These are phyloP conservation scores for Pyralis farinalis DNA, from an alignment of 2,888 invertebrate species.

Conservation along the genomic window DNA sequence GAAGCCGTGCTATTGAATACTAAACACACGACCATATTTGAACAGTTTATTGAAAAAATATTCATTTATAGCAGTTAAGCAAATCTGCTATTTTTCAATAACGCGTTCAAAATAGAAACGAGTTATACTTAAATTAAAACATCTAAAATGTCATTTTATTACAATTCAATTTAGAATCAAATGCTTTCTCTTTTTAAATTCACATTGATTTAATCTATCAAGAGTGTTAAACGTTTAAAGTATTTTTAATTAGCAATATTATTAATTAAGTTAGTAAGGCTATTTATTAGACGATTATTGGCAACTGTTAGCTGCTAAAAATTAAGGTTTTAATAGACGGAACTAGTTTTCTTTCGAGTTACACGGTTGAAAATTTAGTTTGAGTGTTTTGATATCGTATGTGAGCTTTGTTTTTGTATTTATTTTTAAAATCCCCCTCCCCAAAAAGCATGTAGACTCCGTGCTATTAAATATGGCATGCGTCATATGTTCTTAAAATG, in stretches of 20 bases:
- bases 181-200: conserved; percentile 72
- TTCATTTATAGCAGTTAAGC: not conserved
- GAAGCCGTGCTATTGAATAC: conserved; percentile 13
- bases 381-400: no score
- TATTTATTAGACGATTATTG: conserved; percentile 66
- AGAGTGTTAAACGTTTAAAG: conserved; percentile 58
- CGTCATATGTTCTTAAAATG: no score
- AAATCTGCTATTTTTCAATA: conserved; percentile 15
- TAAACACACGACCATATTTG: conserved; percentile 15
- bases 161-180: conserved; percentile 77
- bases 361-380: no score
- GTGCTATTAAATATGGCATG: no score
- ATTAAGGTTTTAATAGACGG: conserved; percentile 46
- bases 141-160: conserved; percentile 73
- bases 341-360: not conserved
- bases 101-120: conserved; percentile 21
- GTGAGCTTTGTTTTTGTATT: no score
- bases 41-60: conserved; percentile 1
- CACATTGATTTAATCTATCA: conserved; percentile 69
- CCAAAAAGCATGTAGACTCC: no score
- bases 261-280: conserved; percentile 76
- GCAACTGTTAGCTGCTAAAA: conserved; percentile 37
- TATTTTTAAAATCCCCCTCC: no score
- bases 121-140: conserved; percentile 42
- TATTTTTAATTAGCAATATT: conserved; percentile 55